A percentile compares a stretch with the other conserved stretches of the same genome.
Conservation (phyloP, 2,797 vertebrate species). For the Erethizon dorsatum region DNA sequence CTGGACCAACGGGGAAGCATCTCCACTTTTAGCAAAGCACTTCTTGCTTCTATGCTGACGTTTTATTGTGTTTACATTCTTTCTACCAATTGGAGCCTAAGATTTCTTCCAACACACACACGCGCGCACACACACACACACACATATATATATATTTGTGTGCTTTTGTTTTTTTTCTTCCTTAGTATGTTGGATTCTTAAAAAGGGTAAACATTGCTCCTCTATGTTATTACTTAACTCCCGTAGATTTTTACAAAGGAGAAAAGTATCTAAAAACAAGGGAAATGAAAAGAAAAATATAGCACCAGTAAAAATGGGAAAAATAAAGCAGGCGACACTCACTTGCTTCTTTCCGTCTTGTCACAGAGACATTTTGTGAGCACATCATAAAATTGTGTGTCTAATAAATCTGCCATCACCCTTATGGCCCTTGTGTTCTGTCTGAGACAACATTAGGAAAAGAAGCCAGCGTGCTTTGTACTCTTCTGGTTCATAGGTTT, state of each 20-base stretch:
- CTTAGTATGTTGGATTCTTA: not conserved
- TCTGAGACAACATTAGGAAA: not conserved
- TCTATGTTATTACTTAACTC: not conserved
- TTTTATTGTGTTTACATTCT: not conserved
- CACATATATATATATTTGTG: no score
- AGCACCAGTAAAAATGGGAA: not conserved
- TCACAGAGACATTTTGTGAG: not conserved
- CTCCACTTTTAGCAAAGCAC: not conserved
- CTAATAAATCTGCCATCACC: not conserved
- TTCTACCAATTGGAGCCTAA: not conserved
- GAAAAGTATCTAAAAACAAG: not conserved
- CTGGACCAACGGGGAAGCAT: accelerated
- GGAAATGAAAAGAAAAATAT: not conserved
- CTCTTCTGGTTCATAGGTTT: not conserved
- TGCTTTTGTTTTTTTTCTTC: not conserved
- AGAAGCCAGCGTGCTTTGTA: not conserved
- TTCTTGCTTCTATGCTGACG: not conserved
- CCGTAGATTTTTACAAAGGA: not conserved
- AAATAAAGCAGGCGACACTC: not conserved
- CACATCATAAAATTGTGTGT: accelerated
- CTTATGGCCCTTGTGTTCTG: accelerated
- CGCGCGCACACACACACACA: not conserved
- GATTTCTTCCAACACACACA: not conserved
- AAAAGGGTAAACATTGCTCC: not conserved
- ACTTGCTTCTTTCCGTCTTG: not conserved